A percentile compares a stretch with the other conserved stretches of the same genome.
phyloP scores from a whole-genome alignment of 2,113 vertebrate genomes.

The Mustelus asterias region DNA sequence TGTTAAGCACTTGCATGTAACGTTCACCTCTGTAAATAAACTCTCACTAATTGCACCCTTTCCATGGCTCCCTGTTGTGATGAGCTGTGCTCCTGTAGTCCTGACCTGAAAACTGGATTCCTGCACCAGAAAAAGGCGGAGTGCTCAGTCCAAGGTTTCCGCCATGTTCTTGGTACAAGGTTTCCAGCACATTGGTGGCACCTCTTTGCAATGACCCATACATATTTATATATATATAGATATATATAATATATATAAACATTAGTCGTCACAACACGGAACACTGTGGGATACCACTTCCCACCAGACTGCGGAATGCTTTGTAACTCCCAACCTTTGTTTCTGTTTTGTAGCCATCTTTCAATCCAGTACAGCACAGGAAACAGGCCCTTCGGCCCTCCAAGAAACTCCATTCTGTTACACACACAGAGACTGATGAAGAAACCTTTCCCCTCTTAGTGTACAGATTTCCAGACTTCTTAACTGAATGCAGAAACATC shows the following conservation, averaged over 20 bases:
- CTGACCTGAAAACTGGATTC: too few relatives aligned
- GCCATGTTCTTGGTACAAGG: too few relatives aligned
- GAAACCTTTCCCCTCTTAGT: not conserved
- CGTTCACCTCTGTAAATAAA: too few relatives aligned
- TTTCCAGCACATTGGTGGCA: too few relatives aligned
- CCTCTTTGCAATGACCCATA: not conserved
- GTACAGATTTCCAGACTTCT: not conserved
- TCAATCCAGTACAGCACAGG: too few relatives aligned
- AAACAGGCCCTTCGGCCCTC: too few relatives aligned
- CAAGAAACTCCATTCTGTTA: not conserved
- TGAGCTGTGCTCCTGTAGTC: too few relatives aligned
- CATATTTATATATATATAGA: not conserved
- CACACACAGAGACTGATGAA: not conserved
- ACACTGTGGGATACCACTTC: not conserved
- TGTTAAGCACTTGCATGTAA: too few relatives aligned
- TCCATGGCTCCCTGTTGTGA: too few relatives aligned
- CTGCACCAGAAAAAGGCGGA: too few relatives aligned
- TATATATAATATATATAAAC: not conserved
- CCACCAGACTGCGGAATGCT: not conserved
- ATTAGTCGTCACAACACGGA: not conserved
- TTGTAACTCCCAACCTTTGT: not conserved
- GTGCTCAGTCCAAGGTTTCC: too few relatives aligned
- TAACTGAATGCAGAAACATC: not conserved
- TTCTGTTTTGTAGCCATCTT: not conserved
- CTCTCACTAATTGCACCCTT: too few relatives aligned